Evolutionary conservation across 2,797 vertebrate species (phyloP).

Genomic region (Enteromius anoplus): DNA sequence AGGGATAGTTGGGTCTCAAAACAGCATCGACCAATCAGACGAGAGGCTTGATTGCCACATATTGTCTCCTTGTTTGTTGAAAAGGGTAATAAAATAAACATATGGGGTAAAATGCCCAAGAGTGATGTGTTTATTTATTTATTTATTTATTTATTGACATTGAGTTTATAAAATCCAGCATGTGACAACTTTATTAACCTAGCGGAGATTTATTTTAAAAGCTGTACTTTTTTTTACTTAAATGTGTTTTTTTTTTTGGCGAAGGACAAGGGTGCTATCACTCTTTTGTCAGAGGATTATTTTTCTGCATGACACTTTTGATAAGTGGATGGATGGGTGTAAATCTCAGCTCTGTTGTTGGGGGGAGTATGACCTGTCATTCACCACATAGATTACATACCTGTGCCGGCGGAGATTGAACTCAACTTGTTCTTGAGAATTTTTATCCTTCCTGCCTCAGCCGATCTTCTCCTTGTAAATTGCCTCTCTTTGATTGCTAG

Average conservation of each 20-base stretch:
- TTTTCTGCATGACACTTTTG: slow-evolving; percentile 51
- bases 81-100: slow-evolving; percentile 57
- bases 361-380: slow-evolving; percentile 60
- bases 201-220: slow-evolving; percentile 68
- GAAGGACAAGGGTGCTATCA: slow-evolving; percentile 69
- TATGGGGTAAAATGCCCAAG: slow-evolving; percentile 49
- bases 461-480: slow-evolving; percentile 20
- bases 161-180: slow-evolving; percentile 57
- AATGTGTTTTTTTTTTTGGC: slow-evolving; percentile 44
- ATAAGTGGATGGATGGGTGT: slow-evolving; percentile 55
- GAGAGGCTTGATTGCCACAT: slow-evolving; percentile 47
- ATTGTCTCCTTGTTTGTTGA: slow-evolving; percentile 41
- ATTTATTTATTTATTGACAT: slow-evolving; percentile 43
- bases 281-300: slow-evolving; percentile 64
- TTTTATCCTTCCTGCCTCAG: slow-evolving; percentile 5
- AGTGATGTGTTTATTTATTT: slow-evolving; percentile 46
- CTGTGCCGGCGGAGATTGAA: slow-evolving; percentile 23
- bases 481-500: slow-evolving; percentile 40
- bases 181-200: slow-evolving; percentile 75
- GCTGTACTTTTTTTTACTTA: slow-evolving; percentile 59
- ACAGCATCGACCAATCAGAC: slow-evolving; percentile 39
- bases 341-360: slow-evolving; percentile 66
- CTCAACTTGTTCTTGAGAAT: slow-evolving; percentile 34
- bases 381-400: slow-evolving; percentile 47
- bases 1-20: slow-evolving; percentile 31